Evolutionary conservation across 2,888 invertebrate genomes (phyloP).

Genomic region (Pocota personata): DNA sequence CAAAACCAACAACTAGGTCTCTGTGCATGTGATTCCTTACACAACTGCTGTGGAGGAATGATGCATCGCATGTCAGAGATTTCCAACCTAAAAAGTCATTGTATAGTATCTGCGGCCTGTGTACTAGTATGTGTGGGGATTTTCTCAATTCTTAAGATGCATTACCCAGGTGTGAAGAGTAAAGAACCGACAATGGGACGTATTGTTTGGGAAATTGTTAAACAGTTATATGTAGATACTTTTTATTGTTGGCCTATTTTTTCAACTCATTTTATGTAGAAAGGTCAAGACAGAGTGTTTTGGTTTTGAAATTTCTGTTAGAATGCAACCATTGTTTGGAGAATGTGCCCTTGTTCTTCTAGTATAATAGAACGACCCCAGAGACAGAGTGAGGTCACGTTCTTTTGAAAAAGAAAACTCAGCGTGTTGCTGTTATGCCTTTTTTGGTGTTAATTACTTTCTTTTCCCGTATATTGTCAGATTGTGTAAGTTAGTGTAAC

Average conservation of each 20-base stretch:
- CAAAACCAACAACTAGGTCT: not conserved
- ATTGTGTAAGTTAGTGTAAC: constrained; percentile 2
- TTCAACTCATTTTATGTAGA: not conserved
- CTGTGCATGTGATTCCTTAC: not conserved
- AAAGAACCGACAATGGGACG: not conserved
- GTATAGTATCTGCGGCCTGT: not conserved
- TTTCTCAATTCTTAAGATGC: not conserved
- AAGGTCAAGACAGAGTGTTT: constrained; percentile 13
- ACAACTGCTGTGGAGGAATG: not conserved
- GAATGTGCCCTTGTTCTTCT: constrained; percentile 27
- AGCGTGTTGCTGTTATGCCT: not conserved
- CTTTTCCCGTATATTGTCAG: not conserved
- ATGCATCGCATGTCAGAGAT: not conserved
- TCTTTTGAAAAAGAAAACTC: constrained; percentile 1
- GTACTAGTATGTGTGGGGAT: not conserved
- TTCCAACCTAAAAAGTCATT: not conserved
- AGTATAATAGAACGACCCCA: not conserved
- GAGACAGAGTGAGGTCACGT: constrained; percentile 37
- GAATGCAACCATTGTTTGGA: constrained; percentile 17
- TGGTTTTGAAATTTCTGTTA: constrained; percentile 12
- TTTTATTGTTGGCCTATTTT: constrained; percentile 14
- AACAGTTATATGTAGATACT: constrained; percentile 24
- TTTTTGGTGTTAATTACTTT: constrained; percentile 18
- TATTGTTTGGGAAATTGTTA: constrained; percentile 6
- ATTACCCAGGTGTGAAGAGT: not conserved